Evolutionary conservation across 2,113 vertebrate genomes (phyloP), one percentile per base, ranked within the genome.

Genomic region (Thamnaconus septentrionalis): DNA sequence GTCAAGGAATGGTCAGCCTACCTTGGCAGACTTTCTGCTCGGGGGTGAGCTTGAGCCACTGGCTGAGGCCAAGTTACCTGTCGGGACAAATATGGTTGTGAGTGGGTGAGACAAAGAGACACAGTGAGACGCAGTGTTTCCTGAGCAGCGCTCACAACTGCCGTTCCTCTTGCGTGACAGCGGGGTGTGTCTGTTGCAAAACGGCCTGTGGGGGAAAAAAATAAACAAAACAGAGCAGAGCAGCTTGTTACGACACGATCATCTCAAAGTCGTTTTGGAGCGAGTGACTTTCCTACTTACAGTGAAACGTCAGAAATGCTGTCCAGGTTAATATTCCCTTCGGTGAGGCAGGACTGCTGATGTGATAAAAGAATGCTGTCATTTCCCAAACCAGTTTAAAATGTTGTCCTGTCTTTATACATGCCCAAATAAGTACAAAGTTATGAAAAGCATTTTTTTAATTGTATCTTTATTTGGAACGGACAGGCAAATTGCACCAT

Each of bases 151-250:
- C 82, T 79, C 10, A 90, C 89, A 63, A 0, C 8, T 6, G 3
- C 0, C 0, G 1, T 40, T 42, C 1, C 5, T 61, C 50, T 66
- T 10, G 0, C 5, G 7, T 47, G 79, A 64, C 4, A 43, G 0
- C 50, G 63, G 48, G 56, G 61, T 48, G 42, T 83, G 82, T 59
- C 72, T 59, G 44, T 64, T 43, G 82, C 81, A 88, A 50, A 41
- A 75, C 4, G 59, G 9, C 61, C 88, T 89, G 44, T 1, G 18
- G 1, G 18, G 18, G 18, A 2, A 31, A 31, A 66, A 67, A 65
- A 57, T 11, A 73, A 4, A 64, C 6, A 48, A 3, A 31, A 31
- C 18, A 31, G 18, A 31, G 18, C 18, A 31, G 18, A 9, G 1
- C 4, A 8, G 31, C 8, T 4, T n/a, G 42, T 69, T 31, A 39